These are phyloP conservation scores for Bursaphelenchus okinawaensis DNA, from an alignment of 2,888 invertebrate genomes.

Conservation along the genomic window DNA sequence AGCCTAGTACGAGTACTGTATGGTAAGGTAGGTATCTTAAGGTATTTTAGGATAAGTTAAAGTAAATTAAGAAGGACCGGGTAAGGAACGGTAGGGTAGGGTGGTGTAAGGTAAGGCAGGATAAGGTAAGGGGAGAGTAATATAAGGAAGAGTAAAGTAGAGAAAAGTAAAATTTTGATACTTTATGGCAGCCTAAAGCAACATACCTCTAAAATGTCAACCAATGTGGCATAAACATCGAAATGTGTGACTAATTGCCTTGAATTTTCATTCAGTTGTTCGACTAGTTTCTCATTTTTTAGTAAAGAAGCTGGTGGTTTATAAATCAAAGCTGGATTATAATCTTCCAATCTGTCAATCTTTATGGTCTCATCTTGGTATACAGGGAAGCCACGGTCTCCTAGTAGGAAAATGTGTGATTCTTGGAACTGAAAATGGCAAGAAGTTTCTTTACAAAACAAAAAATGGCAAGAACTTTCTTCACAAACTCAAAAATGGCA, in stretches of 20 bases:
- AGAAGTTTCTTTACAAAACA: neutral
- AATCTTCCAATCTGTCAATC: conserved; percentile 10
- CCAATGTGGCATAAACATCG: conserved; percentile 7
- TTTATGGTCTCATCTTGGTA: neutral
- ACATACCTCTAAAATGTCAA: neutral
- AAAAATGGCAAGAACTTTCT: neutral
- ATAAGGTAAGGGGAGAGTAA: too few species aligned
- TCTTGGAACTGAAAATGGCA: neutral
- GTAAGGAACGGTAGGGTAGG: too few species aligned
- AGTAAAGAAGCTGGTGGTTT: conserved; percentile 5
- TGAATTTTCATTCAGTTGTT: conserved; percentile 4
- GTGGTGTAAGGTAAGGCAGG: too few species aligned
- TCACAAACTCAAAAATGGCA: too few species aligned
- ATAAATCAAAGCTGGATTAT: conserved; percentile 5
- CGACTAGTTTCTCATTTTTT: neutral
- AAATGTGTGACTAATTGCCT: conserved; percentile 8
- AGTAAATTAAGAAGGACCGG: too few species aligned
- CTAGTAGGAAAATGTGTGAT: neutral
- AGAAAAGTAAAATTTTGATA: too few species aligned
- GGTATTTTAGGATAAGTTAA: too few species aligned
- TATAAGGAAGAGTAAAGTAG: too few species aligned
- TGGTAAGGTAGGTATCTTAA: too few species aligned
- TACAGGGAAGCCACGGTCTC: neutral
- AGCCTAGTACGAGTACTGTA: too few species aligned
- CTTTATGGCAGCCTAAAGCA: too few species aligned